These are phyloP conservation scores for Tetraodon nigroviridis DNA, from an alignment of 2,113 vertebrate genomes.

Conservation along the genomic window DNA sequence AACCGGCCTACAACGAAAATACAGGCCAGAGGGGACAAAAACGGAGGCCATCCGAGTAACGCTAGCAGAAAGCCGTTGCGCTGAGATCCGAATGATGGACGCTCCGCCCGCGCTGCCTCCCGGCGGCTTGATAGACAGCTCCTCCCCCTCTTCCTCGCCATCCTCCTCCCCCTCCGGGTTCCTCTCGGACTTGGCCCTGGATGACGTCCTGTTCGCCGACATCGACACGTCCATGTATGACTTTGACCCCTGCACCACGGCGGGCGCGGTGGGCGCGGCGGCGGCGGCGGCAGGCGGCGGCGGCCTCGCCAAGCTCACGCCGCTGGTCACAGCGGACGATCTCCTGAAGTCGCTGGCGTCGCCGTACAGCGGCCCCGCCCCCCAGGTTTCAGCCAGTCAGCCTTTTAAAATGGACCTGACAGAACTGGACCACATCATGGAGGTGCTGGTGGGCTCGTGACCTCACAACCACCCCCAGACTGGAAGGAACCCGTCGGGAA, in stretches of 20 bases:
- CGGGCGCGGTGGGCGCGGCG: constrained; percentile 65
- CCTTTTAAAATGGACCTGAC: constrained; percentile 99
- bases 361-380: constrained; percentile 80
- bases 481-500: constrained; percentile 46
- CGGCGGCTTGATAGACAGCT: constrained; percentile 80
- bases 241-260: constrained; percentile 89
- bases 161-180: constrained; percentile 86
- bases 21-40: constrained; percentile 69
- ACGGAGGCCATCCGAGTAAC: constrained; percentile 67
- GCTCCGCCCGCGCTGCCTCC: constrained; percentile 68
- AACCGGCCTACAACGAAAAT: constrained; percentile 67
- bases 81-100: constrained; percentile 81
- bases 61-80: constrained; percentile 71
- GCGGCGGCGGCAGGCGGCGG: constrained; percentile 43
- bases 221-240: constrained; percentile 99
- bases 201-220: constrained; percentile 96
- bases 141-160: constrained; percentile 62
- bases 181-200: constrained; percentile 95
- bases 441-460: constrained; percentile 97
- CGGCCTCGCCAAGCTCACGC: constrained; percentile 83
- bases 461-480: constrained; percentile 18
- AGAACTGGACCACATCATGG: constrained; percentile 99
- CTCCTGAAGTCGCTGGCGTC: constrained; percentile 89
- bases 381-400: constrained; percentile 89
- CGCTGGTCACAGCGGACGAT: constrained; percentile 86